phyloP scores from a whole-genome alignment of 1,140 invertebrate genomes.

The Drosophila equinoxialis region DNA sequence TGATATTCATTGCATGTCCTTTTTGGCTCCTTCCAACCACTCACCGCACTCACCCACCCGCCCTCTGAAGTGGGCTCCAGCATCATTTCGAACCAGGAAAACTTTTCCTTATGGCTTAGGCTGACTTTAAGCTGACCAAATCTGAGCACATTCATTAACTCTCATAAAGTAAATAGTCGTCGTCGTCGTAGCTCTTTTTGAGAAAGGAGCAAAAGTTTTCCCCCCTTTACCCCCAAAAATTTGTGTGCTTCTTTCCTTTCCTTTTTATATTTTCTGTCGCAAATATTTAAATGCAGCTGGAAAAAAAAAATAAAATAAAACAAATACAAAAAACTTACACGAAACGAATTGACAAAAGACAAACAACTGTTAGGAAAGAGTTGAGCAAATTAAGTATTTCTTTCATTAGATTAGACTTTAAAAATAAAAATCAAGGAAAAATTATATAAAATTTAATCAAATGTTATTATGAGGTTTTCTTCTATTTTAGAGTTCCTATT shows the following conservation, averaged over 20 bases:
- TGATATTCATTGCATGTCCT: conserved; percentile 67
- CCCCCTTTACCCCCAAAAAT: too few relatives aligned
- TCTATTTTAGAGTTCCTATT: too few relatives aligned
- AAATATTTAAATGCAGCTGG: background rate
- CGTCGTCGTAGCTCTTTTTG: background rate
- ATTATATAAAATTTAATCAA: too few relatives aligned
- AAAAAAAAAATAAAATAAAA: too few relatives aligned
- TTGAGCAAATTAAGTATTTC: conserved; percentile 1
- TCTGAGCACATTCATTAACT: conserved; percentile 12
- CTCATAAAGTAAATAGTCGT: conserved; percentile 6
- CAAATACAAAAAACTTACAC: background rate
- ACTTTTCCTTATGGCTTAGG: conserved; percentile 52
- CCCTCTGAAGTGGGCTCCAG: background rate
- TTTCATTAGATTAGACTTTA: background rate
- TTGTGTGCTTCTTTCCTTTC: background rate
- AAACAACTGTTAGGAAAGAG: background rate
- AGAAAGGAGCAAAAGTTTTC: background rate
- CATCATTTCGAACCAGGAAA: conserved; percentile 1
- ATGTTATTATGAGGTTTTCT: too few relatives aligned
- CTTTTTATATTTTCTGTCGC: background rate
- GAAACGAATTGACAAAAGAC: conserved; percentile 7
- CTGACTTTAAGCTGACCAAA: conserved; percentile 40
- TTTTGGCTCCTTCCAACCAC: background rate
- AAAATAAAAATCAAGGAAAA: too few relatives aligned
- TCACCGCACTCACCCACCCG: background rate